These are phyloP conservation scores for Iguana delicatissima DNA, from an alignment of 2,797 vertebrate species.

Conservation along the genomic window DNA sequence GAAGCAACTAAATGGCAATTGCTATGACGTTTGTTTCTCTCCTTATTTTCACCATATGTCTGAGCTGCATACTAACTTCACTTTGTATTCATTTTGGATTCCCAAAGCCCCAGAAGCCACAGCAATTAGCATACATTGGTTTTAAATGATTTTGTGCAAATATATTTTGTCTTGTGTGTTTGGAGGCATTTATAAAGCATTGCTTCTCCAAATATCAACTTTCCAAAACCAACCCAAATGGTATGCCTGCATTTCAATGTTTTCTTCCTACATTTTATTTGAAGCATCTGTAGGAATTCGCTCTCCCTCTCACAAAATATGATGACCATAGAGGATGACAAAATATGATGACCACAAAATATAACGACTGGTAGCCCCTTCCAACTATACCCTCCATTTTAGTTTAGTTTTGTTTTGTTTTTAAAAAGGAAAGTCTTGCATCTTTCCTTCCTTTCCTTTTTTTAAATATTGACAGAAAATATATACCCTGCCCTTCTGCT, in stretches of 20 bases:
- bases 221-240: conserved; percentile 45
- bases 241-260: conserved; percentile 22
- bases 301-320: neutral
- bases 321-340: too few relatives aligned
- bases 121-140: conserved; percentile 25
- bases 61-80: neutral
- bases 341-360: neutral
- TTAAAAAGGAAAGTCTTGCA: neutral
- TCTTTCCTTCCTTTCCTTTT: too few relatives aligned
- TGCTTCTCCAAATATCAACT: conserved; percentile 37
- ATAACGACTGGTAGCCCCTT: neutral
- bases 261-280: neutral
- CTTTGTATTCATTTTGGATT: neutral
- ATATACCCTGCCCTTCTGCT: too few relatives aligned
- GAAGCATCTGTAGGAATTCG: neutral
- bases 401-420: too few relatives aligned
- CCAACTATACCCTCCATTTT: neutral
- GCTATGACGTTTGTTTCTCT: too few relatives aligned
- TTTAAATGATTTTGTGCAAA: conserved; percentile 11
- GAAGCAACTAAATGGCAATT: neutral
- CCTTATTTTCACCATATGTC: conserved; percentile 1
- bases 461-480: neutral
- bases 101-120: conserved; percentile 34
- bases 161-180: conserved; percentile 1
- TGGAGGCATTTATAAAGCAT: conserved; percentile 26